phyloP scores from a whole-genome alignment of 2,797 vertebrate genomes.

The Lagodon rhomboides region DNA sequence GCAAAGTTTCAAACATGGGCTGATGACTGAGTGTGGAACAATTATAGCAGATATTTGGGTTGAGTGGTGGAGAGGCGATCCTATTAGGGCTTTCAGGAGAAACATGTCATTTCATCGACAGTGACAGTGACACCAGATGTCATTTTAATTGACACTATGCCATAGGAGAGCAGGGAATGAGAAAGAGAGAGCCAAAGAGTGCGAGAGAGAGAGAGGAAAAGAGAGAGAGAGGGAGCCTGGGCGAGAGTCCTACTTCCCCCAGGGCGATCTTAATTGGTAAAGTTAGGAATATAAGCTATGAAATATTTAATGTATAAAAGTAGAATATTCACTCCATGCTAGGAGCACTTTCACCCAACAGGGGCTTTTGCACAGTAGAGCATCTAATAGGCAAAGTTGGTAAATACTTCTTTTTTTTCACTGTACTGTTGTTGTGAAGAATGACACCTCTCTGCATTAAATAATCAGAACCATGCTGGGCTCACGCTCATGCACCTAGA shows the following conservation, averaged over 20 bases:
- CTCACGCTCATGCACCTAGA: conserved; percentile 24
- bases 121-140: conserved; percentile 84
- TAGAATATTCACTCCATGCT: conserved; percentile 66
- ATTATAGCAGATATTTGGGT: conserved; percentile 73
- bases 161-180: conserved; percentile 65
- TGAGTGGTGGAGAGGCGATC: conserved; percentile 68
- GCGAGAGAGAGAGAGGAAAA: not conserved
- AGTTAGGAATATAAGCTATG: conserved; percentile 78
- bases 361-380: conserved; percentile 38
- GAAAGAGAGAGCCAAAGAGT: conserved; percentile 21
- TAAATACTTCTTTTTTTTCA: conserved; percentile 55
- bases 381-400: conserved; percentile 63
- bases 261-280: conserved; percentile 84
- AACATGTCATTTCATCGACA: conserved; percentile 74
- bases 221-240: conserved; percentile 33
- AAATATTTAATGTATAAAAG: conserved; percentile 78
- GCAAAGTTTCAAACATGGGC: conserved; percentile 61
- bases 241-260: conserved; percentile 58
- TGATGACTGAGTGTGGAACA: conserved; percentile 70
- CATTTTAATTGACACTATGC: conserved; percentile 85
- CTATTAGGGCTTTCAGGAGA: conserved; percentile 76
- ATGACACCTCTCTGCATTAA: conserved; percentile 51
- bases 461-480: conserved; percentile 45
- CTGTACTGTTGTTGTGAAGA: conserved; percentile 37
- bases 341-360: conserved; percentile 53